A percentile compares a stretch with the other conserved stretches of the same genome.
These are phyloP conservation scores for Lytechinus pictus DNA, from an alignment of 35 echinoderm and acorn worm genomes.

Conservation along the genomic window DNA sequence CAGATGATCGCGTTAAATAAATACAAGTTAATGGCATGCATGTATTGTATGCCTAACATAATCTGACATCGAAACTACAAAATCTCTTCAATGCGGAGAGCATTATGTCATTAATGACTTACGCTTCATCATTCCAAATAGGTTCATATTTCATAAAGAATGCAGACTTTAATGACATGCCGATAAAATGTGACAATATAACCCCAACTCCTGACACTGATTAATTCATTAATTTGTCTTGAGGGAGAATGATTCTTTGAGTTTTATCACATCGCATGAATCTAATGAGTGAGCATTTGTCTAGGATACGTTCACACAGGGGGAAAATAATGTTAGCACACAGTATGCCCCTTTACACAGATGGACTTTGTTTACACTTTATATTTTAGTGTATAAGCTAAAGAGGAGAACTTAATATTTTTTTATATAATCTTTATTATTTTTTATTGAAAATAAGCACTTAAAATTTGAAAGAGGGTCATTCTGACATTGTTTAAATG, in stretches of 20 bases:
- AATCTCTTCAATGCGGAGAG: background rate
- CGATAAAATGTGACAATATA: background rate
- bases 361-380: too few species aligned
- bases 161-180: background rate
- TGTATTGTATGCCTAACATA: background rate
- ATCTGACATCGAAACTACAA: background rate
- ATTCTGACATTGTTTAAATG: too few species aligned
- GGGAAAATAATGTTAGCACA: too few species aligned
- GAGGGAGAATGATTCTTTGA: background rate
- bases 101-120: background rate
- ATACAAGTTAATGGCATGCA: background rate
- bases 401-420: too few species aligned
- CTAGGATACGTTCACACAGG: too few species aligned
- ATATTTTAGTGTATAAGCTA: too few species aligned
- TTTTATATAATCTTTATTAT: too few species aligned
- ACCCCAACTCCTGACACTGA: background rate
- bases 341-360: too few species aligned
- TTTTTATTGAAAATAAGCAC: too few species aligned
- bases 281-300: too few species aligned
- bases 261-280: background rate
- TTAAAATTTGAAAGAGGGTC: too few species aligned
- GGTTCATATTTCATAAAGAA: background rate
- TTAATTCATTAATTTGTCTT: background rate
- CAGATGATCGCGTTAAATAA: background rate
- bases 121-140: background rate